phyloP scores from a whole-genome alignment of 2,888 invertebrate species.

The Melanchra persicariae region DNA sequence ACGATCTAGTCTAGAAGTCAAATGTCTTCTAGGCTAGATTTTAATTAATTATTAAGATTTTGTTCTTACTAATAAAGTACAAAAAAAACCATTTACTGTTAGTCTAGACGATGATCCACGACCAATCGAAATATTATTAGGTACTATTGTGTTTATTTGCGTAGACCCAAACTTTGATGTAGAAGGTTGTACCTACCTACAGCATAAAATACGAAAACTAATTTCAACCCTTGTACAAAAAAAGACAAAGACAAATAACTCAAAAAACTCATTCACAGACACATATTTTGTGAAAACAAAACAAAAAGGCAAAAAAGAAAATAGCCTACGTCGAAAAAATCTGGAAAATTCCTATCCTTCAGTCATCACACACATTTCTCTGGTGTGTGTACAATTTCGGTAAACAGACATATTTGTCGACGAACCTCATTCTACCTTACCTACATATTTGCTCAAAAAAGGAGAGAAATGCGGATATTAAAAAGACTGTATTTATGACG shows the following conservation, averaged over 20 bases:
- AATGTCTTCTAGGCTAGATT: too few relatives aligned
- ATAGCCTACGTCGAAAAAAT: conserved; percentile 8
- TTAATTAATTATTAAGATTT: too few relatives aligned
- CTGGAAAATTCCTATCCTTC: conserved; percentile 6
- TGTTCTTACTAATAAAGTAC: too few relatives aligned
- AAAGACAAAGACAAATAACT: conserved; percentile 20
- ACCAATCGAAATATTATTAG: too few relatives aligned
- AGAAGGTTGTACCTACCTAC: too few relatives aligned
- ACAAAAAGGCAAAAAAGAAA: conserved; percentile 6
- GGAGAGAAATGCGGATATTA: conserved; percentile 33
- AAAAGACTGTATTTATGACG: conserved; percentile 16
- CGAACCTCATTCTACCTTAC: conserved; percentile 31
- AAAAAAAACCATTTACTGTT: too few relatives aligned
- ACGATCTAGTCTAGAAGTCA: too few relatives aligned
- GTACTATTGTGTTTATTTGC: too few relatives aligned
- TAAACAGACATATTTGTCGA: conserved; percentile 49
- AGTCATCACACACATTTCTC: conserved; percentile 30
- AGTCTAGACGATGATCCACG: too few relatives aligned
- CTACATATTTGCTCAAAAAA: conserved; percentile 55
- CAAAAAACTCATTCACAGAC: background rate
- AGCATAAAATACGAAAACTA: background rate
- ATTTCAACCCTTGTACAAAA: background rate
- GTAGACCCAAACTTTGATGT: too few relatives aligned
- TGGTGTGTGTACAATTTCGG: conserved; percentile 28
- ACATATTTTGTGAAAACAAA: conserved; percentile 29